Conservation (phyloP, 2,113 vertebrate genomes). For the Agapornis roseicollis region DNA sequence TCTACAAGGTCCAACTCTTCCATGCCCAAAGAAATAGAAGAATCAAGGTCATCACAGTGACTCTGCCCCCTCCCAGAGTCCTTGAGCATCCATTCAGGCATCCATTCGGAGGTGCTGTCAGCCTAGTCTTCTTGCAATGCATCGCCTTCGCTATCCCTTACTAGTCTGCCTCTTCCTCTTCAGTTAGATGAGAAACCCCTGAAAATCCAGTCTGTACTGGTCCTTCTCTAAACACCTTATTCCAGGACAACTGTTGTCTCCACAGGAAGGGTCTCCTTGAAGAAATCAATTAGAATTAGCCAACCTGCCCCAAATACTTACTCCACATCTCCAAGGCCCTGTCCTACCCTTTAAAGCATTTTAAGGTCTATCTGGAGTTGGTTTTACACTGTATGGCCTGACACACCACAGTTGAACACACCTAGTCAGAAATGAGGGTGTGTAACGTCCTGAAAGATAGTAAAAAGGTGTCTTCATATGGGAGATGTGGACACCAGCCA, state of each 20-base stretch:
- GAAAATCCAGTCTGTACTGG: background rate
- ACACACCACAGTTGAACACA: background rate
- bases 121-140: background rate
- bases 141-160: background rate
- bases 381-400: background rate
- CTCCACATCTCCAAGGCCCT: background rate
- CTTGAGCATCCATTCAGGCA: background rate
- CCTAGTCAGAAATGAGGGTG: background rate
- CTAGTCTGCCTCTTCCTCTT: background rate
- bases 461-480: background rate
- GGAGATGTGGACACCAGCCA: background rate
- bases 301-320: background rate
- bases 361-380: background rate
- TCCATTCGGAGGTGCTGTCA: background rate
- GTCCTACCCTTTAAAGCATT: background rate
- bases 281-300: background rate
- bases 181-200: background rate
- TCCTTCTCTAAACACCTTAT: background rate
- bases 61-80: background rate
- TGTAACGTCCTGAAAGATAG: background rate
- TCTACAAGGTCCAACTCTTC: background rate
- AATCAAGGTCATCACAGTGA: background rate
- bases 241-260: background rate
- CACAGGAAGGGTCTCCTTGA: background rate
- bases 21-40: background rate